Percentiles rank a stretch among this genome's conserved stretches.
phyloP scores from a whole-genome alignment of 2,888 invertebrate species.

The Hyalella azteca region DNA sequence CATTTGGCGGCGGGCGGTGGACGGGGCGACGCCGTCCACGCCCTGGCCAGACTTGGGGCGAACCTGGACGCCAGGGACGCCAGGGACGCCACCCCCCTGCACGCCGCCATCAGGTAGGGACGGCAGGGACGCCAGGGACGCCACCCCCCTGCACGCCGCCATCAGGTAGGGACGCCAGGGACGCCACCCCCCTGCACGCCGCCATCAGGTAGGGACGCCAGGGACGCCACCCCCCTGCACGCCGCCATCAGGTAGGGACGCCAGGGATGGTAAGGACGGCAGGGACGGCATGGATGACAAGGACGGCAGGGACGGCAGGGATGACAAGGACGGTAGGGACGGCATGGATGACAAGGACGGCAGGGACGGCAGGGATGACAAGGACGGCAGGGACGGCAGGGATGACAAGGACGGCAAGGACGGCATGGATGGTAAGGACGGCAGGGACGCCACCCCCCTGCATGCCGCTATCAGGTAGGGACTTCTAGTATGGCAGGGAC shows the following conservation, averaged over 20 bases:
- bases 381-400: no score
- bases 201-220: slow-evolving; percentile 37
- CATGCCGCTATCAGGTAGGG: no score
- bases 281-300: no score
- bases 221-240: slow-evolving; percentile 35
- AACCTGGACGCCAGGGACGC: slow-evolving; percentile 28
- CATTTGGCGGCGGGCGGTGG: slow-evolving; percentile 36
- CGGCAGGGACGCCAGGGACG: slow-evolving; percentile 16
- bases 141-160: slow-evolving; percentile 37
- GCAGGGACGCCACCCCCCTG: no score
- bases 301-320: no score
- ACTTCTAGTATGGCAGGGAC: no score
- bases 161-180: slow-evolving; percentile 28
- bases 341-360: no score
- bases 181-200: slow-evolving; percentile 34
- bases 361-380: no score
- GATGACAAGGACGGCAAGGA: no score
- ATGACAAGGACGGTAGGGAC: no score
- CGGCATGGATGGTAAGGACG: no score
- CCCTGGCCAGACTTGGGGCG: slow-evolving; percentile 36
- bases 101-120: slow-evolving; percentile 37
- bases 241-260: slow-evolving; percentile 27
- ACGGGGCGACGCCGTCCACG: slow-evolving; percentile 20
- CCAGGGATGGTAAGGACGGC: no score
- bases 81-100: slow-evolving; percentile 35